A percentile compares a stretch with the other conserved stretches of the same genome.
Conservation (phyloP, 2,888 invertebrate genomes). For the Ypsolopha sequella region DNA sequence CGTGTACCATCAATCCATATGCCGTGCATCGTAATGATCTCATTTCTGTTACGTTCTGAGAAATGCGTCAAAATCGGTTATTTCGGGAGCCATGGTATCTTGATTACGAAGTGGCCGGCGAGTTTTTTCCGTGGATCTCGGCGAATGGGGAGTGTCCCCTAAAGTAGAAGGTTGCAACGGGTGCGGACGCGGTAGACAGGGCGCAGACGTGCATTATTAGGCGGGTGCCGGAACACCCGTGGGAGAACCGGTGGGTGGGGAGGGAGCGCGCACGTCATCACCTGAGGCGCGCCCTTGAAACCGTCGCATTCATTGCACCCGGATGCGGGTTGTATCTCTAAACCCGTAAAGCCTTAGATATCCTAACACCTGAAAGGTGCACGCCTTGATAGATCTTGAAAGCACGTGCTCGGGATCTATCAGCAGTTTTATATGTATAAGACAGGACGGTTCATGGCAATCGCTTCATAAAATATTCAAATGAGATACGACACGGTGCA, state of each 20-base stretch:
- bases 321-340: conserved; percentile 60
- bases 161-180: conserved; percentile 64
- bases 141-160: conserved; percentile 33
- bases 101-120: neutral
- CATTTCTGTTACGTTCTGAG: neutral
- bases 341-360: conserved; percentile 30
- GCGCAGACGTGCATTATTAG: conserved; percentile 72
- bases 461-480: too few relatives aligned
- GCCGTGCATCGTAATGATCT: neutral
- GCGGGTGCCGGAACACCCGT: conserved; percentile 61
- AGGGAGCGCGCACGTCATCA: conserved; percentile 66
- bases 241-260: conserved; percentile 37
- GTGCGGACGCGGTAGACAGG: conserved; percentile 65
- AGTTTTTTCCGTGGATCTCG: neutral
- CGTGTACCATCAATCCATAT: neutral
- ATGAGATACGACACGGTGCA: too few relatives aligned
- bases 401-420: too few relatives aligned
- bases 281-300: conserved; percentile 70
- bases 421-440: too few relatives aligned
- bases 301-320: conserved; percentile 70
- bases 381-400: too few relatives aligned
- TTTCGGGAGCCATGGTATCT: neutral
- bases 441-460: too few relatives aligned
- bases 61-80: neutral
- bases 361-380: too few relatives aligned